Base-by-base conservation (phyloP, 2,888 invertebrate species). In the Lasius fuliginosus region DNA sequence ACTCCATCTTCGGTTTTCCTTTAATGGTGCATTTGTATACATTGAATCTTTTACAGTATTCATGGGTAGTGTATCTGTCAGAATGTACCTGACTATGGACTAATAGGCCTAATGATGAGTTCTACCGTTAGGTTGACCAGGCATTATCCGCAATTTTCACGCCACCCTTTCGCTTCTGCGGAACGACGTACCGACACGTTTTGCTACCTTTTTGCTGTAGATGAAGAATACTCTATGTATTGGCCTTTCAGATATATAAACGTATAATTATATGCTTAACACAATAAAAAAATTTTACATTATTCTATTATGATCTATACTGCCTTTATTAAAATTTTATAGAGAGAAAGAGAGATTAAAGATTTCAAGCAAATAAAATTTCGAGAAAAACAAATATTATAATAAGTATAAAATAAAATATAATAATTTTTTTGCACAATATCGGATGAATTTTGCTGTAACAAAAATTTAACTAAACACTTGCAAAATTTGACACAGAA, bases 91-190 rank as follows among this genome's bases (percentile, higher is more conserved):
- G 89, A 86, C 85, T 88, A 49, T 69, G 65, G 36, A 85, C 85
- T 85, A 89, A 90, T 85, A 89, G 76, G 82, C 86, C 90, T 93
- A 93, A 93, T 93, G 91, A 88, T 89, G 76, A 83, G 0, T 69
- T 88, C 87, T 90, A 91, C 92, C 92, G 91, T 92, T 92, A 91
- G 89, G 88, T 90, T 91, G 84, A 87, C 88, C 90, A 88, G 86
- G 77, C 87, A 93, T 92, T 93, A 92, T 92, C 89, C 89, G 87
- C 90, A 89, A 93, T 92, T 92, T 93, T 92, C 92, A 93, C 92
- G 92, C 92, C 87, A 92, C 90, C 91, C 92, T 91, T 92, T 90
- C 86, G 82, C 81, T 83, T 60, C 85, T 60, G 58, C 27, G n/a
- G 68, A 56, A 71, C 58, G 73, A 74, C 46, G 23, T 60, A 79